Evolutionary conservation across 2,797 vertebrate species (phyloP), one percentile per base, ranked within the genome.

Genomic region (Podarcis lilfordi): DNA sequence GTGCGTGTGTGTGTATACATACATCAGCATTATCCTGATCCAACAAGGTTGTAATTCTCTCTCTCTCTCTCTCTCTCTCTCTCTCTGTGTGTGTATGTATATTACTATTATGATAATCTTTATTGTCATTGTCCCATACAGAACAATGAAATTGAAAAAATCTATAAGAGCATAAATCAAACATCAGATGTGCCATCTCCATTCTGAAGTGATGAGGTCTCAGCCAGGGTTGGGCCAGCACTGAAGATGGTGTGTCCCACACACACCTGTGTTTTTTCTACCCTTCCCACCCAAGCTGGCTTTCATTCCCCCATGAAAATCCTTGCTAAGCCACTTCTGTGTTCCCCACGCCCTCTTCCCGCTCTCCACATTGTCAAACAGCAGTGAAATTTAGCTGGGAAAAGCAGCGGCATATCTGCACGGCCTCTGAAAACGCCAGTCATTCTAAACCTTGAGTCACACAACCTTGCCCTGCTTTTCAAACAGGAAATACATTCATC

Each of bases 391-490:
- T 79, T 72, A 10, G 59, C 19, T 77, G 45, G 7, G n/a, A 32
- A 15, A 59, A 59, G 5, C 71, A 40, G 10, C 61, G 19, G 6
- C 35, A 13, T 23, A 83, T 81, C 50, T 32, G 7, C 40, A 80
- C 64, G 43, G 40, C 37, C 29, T 11, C 55, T 32, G 61, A 7
- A 37, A 81, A 10, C 8, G 29, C 64, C 40, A 27, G 40, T 37
- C 37, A 43, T 71, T 4, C 1, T 79, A 91, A 90, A 91, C 75
- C 4, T 4, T 29, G 50, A 68, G 92, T 89, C 86, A 1, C 19
- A 88, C 50, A 5, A 21, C 11, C 35, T 10, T 29, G 37, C 37
- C 32, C 74, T 29, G 19, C 78, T 72, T 80, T 79, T 29, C n/a
- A 72, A 76, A 29, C 23, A 7, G 19, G 17, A 27, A 40, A 71